Base-by-base conservation (phyloP, 2,797 vertebrate species). In the Rhinoraja longicauda region DNA sequence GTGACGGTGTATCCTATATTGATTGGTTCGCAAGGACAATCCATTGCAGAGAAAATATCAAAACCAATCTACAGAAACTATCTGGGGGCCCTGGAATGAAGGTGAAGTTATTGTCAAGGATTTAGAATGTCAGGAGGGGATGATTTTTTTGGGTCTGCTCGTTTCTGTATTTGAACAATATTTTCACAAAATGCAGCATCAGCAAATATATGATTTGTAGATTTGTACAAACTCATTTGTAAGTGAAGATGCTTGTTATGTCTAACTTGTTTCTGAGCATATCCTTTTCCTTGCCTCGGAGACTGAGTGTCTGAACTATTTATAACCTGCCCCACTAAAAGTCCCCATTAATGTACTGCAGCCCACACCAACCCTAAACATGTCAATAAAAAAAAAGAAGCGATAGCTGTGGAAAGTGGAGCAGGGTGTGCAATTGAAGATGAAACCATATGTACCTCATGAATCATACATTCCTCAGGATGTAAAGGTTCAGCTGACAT, bases 251-350 rank as follows among this genome's bases (percentile, higher is more conserved):
- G 53, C 82, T 62, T 59, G 29, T 82, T 45, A 82, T 59, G 53
- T 29, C 29, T 90, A 90, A 90, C 36, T 67, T 90, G 67, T 90
- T 90, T 90, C 29, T 90, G 62, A 70, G 24, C n/a, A 19, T 90
- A 90, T 70, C 12, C 53, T 32, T 90, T 90, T 36, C 62, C 64
- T 86, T 90, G 13, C 86, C 86, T 70, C 86, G 90, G 82, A 62
- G 59, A 90, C 62, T 32, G 62, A 59, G 39, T 86, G 82, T 62
- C 82, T 86, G 82, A 86, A 86, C 53, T 86, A 59, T 84, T 84
- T 84, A 86, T 57, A 86, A 59, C 82, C 82, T 59, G 39, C 26
- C n/a, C n/a, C n/a, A 29, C 82, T 86, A 62, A 86, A 86, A 86
- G 26, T 59, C 24, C 82, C 62, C 82, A 59, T 86, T 86, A 86